Percentiles rank a stretch among this genome's conserved stretches.
phyloP scores from a whole-genome alignment of 2,797 vertebrate species.

The Takifugu ocellatus region DNA sequence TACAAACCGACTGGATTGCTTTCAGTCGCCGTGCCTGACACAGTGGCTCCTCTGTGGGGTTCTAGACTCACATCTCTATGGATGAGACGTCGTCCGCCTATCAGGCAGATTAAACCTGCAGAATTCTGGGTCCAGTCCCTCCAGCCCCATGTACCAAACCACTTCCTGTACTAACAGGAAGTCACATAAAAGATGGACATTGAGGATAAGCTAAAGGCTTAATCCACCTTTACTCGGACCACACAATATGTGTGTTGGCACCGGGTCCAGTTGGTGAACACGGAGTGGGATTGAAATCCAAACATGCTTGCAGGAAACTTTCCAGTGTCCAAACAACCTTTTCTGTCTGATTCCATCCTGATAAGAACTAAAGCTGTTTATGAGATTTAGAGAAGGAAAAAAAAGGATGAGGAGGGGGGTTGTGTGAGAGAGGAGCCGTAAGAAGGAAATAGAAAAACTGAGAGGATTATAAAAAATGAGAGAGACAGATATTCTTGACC shows the following conservation, averaged over 20 bases:
- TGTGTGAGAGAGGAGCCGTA: constrained; percentile 17
- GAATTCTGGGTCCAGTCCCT: constrained; percentile 25
- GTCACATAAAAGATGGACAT: constrained; percentile 14
- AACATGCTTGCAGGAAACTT: constrained; percentile 45
- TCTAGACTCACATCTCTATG: constrained; percentile 48
- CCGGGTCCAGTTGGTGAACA: constrained; percentile 63
- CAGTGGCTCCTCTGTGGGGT: constrained; percentile 48
- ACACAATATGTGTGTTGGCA: constrained; percentile 28
- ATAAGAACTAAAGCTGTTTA: constrained; percentile 77
- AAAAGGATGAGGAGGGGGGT: not conserved
- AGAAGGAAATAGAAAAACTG: constrained; percentile 37
- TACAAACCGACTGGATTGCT: constrained; percentile 51
- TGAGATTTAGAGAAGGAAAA: constrained; percentile 59
- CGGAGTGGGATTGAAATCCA: constrained; percentile 41
- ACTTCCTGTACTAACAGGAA: not conserved
- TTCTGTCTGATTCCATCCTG: constrained; percentile 59
- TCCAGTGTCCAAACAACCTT: constrained; percentile 41
- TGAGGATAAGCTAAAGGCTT: constrained; percentile 42
- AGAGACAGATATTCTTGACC: constrained; percentile 55
- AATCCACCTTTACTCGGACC: too few species aligned
- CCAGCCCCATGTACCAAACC: constrained; percentile 14
- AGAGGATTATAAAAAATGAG: constrained; percentile 59
- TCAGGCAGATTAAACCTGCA: constrained; percentile 40
- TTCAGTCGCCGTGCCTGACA: constrained; percentile 52
- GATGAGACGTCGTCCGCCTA: constrained; percentile 20